Evolutionary conservation across 2,113 vertebrate genomes (phyloP).

Genomic region (Gopherus evgoodei): DNA sequence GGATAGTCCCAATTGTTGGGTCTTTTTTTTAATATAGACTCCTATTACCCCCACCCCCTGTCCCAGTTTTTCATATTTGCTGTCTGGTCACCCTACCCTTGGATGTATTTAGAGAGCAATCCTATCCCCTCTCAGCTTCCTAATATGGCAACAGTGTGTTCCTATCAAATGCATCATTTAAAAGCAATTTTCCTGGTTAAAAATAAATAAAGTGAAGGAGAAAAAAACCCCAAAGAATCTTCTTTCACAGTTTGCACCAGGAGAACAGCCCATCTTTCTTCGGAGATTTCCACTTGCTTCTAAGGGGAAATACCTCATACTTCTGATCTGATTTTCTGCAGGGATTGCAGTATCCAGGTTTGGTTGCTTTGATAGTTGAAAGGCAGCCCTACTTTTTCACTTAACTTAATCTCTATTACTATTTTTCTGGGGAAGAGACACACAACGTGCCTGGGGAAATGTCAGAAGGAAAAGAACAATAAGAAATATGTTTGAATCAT

Average conservation of each 20-base stretch:
- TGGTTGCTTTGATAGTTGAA: conserved; percentile 22
- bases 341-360: conserved; percentile 6
- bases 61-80: too few species aligned
- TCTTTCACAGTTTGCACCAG: background rate
- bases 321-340: conserved; percentile 30
- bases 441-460: background rate
- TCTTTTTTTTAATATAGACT: too few species aligned
- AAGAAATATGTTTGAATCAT: conserved; percentile 36
- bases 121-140: background rate
- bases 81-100: too few species aligned
- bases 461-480: conserved; percentile 51
- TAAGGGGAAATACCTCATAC: background rate
- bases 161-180: fast-evolving
- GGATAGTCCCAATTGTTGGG: too few species aligned
- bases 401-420: conserved; percentile 25
- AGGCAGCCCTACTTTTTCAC: conserved; percentile 48
- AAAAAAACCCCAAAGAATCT: background rate
- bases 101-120: background rate
- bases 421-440: conserved; percentile 3
- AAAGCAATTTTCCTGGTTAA: background rate
- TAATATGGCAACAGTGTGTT: background rate
- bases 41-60: too few species aligned
- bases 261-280: background rate
- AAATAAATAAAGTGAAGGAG: background rate
- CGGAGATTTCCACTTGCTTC: background rate